These are phyloP conservation scores for Pristionchus exspectatus DNA, from an alignment of 2,888 invertebrate genomes.

Conservation along the genomic window DNA sequence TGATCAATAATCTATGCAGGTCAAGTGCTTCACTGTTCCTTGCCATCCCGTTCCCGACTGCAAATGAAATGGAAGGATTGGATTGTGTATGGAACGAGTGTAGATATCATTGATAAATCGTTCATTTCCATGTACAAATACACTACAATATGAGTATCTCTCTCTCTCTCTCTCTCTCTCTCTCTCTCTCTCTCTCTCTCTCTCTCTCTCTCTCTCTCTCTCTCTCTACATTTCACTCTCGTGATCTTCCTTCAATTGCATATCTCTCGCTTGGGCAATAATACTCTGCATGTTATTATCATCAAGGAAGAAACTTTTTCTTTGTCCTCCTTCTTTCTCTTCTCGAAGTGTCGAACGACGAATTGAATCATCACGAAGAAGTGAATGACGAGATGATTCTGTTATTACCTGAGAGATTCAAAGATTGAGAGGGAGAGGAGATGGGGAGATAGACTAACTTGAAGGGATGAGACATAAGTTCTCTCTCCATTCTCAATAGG, in stretches of 20 bases:
- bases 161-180: not conserved
- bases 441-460: not conserved
- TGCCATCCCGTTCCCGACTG: constrained; percentile 6
- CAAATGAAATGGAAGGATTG: not conserved
- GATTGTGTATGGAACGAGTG: constrained; percentile 20
- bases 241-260: constrained; percentile 34
- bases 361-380: constrained; percentile 1
- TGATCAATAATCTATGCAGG: not conserved
- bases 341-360: constrained; percentile 37
- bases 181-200: not conserved
- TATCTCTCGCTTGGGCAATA: constrained; percentile 38
- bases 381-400: constrained; percentile 12
- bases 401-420: not conserved
- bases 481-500: constrained; percentile 46
- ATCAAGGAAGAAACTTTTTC: constrained; percentile 47
- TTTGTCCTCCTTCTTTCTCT: not conserved
- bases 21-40: constrained; percentile 24
- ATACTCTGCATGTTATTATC: constrained; percentile 50
- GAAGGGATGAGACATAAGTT: not conserved
- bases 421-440: not conserved
- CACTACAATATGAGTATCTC: not conserved
- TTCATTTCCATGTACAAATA: not conserved
- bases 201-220: not conserved
- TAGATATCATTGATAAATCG: constrained; percentile 19
- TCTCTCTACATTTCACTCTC: constrained; percentile 31